A percentile compares a stretch with the other conserved stretches of the same genome.
Evolutionary conservation across 2,797 vertebrate species (phyloP).

Genomic region (Coregonus suidteri): DNA sequence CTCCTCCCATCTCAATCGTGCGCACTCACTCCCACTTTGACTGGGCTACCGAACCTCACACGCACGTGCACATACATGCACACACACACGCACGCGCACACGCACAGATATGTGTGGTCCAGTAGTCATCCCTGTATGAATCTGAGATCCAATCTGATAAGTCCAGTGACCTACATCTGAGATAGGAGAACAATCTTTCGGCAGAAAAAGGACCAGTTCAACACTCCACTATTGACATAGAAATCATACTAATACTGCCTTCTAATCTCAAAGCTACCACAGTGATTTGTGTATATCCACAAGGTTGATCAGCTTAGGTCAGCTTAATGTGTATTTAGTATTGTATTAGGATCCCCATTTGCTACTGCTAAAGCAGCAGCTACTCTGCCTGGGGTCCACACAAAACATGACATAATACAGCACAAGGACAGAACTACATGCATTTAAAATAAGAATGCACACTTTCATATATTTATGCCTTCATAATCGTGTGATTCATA

Average conservation of each 20-base stretch:
- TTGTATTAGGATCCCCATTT: no score
- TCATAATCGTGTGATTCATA: no score
- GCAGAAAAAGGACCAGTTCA: conserved; percentile 17
- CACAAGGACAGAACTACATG: no score
- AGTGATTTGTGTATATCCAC: not conserved
- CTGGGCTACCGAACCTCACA: not conserved
- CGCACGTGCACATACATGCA: not conserved
- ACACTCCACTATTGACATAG: conserved; percentile 12
- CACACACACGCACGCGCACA: not conserved
- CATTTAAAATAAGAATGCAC: no score
- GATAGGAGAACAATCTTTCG: conserved; percentile 25
- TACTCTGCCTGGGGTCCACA: no score
- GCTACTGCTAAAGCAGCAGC: no score
- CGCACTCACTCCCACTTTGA: not conserved
- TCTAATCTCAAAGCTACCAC: conserved; percentile 1
- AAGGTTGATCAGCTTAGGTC: no score
- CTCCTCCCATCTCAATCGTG: no score
- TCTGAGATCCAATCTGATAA: conserved; percentile 33
- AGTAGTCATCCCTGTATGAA: not conserved
- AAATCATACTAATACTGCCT: not conserved
- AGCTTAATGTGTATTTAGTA: no score
- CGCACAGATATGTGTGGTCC: not conserved
- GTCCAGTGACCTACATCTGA: conserved; percentile 62
- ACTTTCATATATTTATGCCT: no score
- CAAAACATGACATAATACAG: no score